Conservation (phyloP, 2,888 invertebrate species). For the Phyllotreta striolata region DNA sequence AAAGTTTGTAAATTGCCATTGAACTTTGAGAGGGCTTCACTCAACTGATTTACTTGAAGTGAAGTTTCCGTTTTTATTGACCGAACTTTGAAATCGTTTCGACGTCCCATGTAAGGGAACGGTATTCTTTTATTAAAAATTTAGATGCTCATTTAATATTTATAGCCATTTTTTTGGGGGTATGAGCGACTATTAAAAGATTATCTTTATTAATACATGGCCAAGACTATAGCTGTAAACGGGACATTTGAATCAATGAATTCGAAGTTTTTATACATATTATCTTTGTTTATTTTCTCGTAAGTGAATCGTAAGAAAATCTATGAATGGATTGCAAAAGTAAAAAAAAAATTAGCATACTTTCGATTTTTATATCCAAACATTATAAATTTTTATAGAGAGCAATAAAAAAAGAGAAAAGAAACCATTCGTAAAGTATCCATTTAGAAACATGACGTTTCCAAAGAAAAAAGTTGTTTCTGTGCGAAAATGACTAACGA, state of each 20-base stretch:
- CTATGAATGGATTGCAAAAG: too few relatives aligned
- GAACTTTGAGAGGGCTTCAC: constrained; percentile 48
- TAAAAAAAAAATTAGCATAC: constrained; percentile 3
- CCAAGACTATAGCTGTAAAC: too few relatives aligned
- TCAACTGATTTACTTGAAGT: constrained; percentile 49
- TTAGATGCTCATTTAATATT: too few relatives aligned
- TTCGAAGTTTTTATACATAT: too few relatives aligned
- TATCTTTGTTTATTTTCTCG: too few relatives aligned
- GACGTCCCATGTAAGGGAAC: neutral
- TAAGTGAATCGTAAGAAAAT: too few relatives aligned
- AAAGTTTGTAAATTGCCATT: constrained; percentile 55
- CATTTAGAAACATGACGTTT: constrained; percentile 31
- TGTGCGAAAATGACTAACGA: constrained; percentile 27
- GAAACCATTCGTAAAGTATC: constrained; percentile 28
- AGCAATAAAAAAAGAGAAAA: constrained; percentile 19
- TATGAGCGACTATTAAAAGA: too few relatives aligned
- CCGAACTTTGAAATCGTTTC: constrained; percentile 35
- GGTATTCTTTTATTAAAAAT: too few relatives aligned
- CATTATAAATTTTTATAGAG: constrained; percentile 24
- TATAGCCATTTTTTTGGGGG: too few relatives aligned
- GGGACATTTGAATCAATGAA: too few relatives aligned
- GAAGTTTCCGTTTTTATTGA: constrained; percentile 49
- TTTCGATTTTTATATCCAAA: constrained; percentile 27
- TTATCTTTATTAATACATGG: too few relatives aligned
- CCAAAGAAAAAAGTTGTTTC: constrained; percentile 27